A percentile compares a stretch with the other conserved stretches of the same genome.
Conservation (phyloP, 1,140 invertebrate genomes). For the Monomorium pharaonis region DNA sequence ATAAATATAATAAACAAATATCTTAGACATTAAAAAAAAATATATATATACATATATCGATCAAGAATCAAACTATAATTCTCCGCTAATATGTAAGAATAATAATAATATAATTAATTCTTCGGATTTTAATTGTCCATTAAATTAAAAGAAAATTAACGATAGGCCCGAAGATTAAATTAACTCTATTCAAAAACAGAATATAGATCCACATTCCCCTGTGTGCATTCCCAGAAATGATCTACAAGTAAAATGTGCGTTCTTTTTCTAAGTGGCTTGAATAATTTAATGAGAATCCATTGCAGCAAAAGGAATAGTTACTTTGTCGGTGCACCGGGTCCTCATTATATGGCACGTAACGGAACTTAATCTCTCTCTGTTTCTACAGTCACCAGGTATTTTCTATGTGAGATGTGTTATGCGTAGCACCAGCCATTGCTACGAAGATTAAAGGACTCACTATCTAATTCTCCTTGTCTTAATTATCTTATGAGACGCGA, state of each 20-base stretch:
- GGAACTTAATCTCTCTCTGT: slow-evolving; percentile 42
- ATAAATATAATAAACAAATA: neutral
- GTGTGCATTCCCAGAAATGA: neutral
- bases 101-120: neutral
- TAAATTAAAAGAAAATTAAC: neutral
- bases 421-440: neutral
- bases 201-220: neutral
- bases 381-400: slow-evolving; percentile 10
- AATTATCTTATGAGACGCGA: neutral
- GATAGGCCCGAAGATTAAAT: neutral
- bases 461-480: neutral
- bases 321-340: slow-evolving; percentile 13
- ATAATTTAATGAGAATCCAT: slow-evolving; percentile 11
- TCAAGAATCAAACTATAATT: neutral
- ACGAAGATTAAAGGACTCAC: neutral
- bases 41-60: neutral
- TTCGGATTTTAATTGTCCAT: neutral
- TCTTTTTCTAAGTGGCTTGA: neutral
- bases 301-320: neutral
- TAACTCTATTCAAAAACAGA: neutral
- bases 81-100: neutral
- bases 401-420: slow-evolving; percentile 7
- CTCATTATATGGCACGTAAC: slow-evolving; percentile 50
- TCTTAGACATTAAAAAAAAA: too few species aligned
- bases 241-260: neutral